Conservation (phyloP, 2,113 vertebrate genomes). For the Halcyon senegalensis region DNA sequence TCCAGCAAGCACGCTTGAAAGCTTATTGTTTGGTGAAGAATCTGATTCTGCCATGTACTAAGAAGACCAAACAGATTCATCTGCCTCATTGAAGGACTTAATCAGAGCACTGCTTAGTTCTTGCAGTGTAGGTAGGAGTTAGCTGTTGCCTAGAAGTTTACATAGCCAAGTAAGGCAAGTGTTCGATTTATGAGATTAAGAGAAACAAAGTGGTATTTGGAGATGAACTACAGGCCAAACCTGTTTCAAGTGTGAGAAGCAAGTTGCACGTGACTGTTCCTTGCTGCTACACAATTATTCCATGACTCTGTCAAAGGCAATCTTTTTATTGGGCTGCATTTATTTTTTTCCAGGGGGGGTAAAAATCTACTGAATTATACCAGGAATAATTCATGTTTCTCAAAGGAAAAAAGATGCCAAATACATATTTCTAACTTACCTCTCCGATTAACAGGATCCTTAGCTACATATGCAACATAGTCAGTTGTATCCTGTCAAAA, state of each 20-base stretch:
- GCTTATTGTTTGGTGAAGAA: neutral
- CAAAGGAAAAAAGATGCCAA: neutral
- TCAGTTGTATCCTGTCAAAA: slow-evolving; percentile 91
- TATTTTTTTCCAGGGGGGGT: neutral
- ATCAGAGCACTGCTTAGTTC: neutral
- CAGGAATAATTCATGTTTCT: neutral
- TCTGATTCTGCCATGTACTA: neutral
- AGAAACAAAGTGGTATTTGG: neutral
- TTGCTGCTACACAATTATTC: neutral
- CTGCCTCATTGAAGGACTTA: neutral
- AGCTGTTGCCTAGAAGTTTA: neutral
- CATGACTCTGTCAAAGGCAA: neutral
- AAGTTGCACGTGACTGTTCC: neutral
- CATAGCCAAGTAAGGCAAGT: neutral
- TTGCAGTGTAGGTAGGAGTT: neutral
- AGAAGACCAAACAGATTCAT: neutral
- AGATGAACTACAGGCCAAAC: neutral
- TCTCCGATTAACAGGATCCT: slow-evolving; percentile 97
- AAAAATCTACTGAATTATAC: neutral
- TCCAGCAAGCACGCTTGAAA: neutral
- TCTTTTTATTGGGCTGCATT: neutral
- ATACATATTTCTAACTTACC: slow-evolving; percentile 77
- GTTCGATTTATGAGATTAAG: neutral
- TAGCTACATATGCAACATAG: slow-evolving; percentile 96
- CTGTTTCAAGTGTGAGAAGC: neutral